Base-by-base conservation (phyloP, 2,888 invertebrate species). In the Pseudanteris insignis region DNA sequence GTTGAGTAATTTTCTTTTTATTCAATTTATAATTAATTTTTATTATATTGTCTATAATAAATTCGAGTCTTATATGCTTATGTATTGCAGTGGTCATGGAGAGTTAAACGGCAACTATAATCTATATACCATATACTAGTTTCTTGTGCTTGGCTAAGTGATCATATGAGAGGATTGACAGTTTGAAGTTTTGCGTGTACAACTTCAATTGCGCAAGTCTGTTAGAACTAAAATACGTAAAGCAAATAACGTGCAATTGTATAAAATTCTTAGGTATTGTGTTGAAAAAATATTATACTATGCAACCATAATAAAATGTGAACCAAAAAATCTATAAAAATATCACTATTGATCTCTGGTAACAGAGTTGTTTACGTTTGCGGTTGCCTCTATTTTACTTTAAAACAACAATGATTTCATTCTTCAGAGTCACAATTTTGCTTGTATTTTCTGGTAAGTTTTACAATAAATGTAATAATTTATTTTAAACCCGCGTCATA, bases 371-470 rank as follows among this genome's bases (percentile, higher is more conserved):
- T 55, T 55, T 55, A 55, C 33, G 14, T 48, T 41, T 5, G 9
- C 9, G 14, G 11, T 11, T 9, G 33, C 25, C 15, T 36, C 18
- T 10, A 6, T 15, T 29, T 46, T 37, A 7, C 15, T 25, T 46
- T 38, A 28, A 12, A 11, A 2, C 34, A 32, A 66, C 54, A 64
- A 78, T 79, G 78, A 74, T 76, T 71, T 75, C 73, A 40, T 47
- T 75, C 32, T 59, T 64, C 51, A 74, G 70, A 68, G 53, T 77
- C 12, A 54, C 67, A 6, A 57, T 77, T 59, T 63, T 77, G 48
- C 64, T 69, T 46, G 55, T 70, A 58, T 67, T 72, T 63, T 77
- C 68, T 55, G 75, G 79, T 79, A 67, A 75, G 46, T 59, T 47
- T 6, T 18, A 6, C 6, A 4, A 4, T 18, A 18, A 18, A 4